Base-by-base conservation (phyloP, 2,113 vertebrate species). In the Oxygymnocypris stewartii region DNA sequence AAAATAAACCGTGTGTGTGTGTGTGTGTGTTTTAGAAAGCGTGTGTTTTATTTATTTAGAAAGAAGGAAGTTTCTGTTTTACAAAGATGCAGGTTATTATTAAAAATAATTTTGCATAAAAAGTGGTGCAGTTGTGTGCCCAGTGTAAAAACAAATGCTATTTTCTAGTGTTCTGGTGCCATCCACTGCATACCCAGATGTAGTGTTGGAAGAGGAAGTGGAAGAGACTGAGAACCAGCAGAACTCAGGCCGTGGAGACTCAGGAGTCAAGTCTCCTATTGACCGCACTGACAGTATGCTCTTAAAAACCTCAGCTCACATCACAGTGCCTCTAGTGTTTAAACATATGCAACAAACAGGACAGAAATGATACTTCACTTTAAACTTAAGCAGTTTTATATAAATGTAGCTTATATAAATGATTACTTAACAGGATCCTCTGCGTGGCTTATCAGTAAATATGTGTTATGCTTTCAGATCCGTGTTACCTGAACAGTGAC, bases 401-500 rank as follows among this genome's bases (percentile, higher is more conserved):
- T 54, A 35, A 6, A 12, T 4, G 1, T 37, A 35, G 16, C 14
- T 35, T 18, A 18, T 40, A 10, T 73, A 40, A 40, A 73, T 76
- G 10, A 25, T 76, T 57, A 57, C 54, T 25, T n/a, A 25, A 40
- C 42, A 49, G n/a, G 71, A 77, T 86, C 25, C n/a, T 78, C 23
- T 42, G 76, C 81, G 75, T 82, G 63, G 31, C 79, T 74, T 25
- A 71, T 75, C 28, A 49, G 84, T 92, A 82, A 92, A 87, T 28
- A 88, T 82, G 84, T 93, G 89, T 94, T 94, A 88, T 77, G 90
- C 87, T 94, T 96, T 65, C 93, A 94, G 94, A 88, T 42, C 88
- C 51, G 9, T 95, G 95, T 90, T 87, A 80, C 79, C 89, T 94
- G 87, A 42, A 88, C 28, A 59, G 80, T 79, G 93, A 94, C 74